These are phyloP conservation scores for Lathronympha strigana DNA, from an alignment of 2,888 invertebrate species.

Conservation along the genomic window DNA sequence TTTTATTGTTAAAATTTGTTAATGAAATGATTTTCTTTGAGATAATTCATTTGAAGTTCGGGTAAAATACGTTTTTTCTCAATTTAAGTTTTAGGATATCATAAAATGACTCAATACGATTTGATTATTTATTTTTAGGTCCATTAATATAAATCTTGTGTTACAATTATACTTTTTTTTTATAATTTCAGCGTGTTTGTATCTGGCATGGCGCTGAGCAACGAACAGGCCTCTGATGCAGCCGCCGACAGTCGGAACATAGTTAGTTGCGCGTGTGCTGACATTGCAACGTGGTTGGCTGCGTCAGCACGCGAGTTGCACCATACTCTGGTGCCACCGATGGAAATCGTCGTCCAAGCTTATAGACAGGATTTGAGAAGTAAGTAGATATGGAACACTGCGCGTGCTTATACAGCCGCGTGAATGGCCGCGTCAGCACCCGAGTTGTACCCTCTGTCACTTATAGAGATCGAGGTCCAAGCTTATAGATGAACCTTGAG, in stretches of 20 bases:
- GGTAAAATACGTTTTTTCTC: too few species aligned
- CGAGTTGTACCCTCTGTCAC: too few species aligned
- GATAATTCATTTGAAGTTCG: too few species aligned
- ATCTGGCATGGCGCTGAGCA: slow-evolving; percentile 75
- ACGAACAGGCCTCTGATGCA: slow-evolving; percentile 70
- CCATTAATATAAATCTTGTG: not conserved
- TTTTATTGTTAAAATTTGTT: too few species aligned
- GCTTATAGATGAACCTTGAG: too few species aligned
- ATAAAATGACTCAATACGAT: too few species aligned
- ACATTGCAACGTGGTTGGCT: slow-evolving; percentile 71
- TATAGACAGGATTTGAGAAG: slow-evolving; percentile 73
- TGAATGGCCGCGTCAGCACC: too few species aligned
- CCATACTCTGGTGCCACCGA: slow-evolving; percentile 71
- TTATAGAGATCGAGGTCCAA: too few species aligned
- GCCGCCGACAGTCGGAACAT: slow-evolving; percentile 63
- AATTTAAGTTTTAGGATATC: too few species aligned
- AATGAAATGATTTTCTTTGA: too few species aligned
- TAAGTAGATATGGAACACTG: slow-evolving; percentile 49
- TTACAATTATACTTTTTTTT: not conserved
- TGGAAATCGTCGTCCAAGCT: slow-evolving; percentile 72
- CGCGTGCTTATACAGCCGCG: not conserved
- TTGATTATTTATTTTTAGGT: not conserved
- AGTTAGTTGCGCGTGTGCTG: slow-evolving; percentile 71
- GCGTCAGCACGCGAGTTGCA: slow-evolving; percentile 72
- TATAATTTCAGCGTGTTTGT: slow-evolving; percentile 63